A percentile compares a stretch with the other conserved stretches of the same genome.
These are phyloP conservation scores for Cheirogaleus major DNA, from an alignment of 2,797 vertebrate species.

Conservation along the genomic window DNA sequence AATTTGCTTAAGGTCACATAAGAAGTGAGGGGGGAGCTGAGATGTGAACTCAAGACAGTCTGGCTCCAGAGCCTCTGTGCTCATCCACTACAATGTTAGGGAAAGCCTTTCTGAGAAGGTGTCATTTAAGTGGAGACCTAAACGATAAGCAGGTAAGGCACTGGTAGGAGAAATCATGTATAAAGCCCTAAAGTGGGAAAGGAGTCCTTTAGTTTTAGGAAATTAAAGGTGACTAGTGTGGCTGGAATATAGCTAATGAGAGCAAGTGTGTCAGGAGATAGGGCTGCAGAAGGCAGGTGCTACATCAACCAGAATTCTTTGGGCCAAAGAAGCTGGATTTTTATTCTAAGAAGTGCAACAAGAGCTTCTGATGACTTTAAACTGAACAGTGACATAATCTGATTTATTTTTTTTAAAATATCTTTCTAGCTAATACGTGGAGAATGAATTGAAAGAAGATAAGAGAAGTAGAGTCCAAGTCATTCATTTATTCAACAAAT, in stretches of 20 bases:
- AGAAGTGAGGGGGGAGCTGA: neutral
- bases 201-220: neutral
- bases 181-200: neutral
- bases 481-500: constrained; percentile 24
- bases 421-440: neutral
- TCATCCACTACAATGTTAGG: neutral
- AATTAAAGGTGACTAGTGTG: neutral
- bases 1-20: neutral
- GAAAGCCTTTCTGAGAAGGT: neutral
- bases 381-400: neutral
- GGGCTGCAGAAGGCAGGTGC: neutral
- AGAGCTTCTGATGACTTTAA: neutral
- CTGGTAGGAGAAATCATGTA: neutral
- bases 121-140: neutral
- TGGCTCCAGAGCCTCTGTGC: neutral
- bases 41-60: neutral
- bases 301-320: neutral
- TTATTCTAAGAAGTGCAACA: neutral
- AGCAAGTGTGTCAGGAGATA: neutral
- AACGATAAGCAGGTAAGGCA: neutral
- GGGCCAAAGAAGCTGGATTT: neutral
- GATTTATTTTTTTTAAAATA: neutral
- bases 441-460: neutral
- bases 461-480: neutral
- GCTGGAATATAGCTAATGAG: neutral